A percentile compares a stretch with the other conserved stretches of the same genome.
Conservation (phyloP, 2,888 invertebrate genomes). For the Drosophila gaucha region DNA sequence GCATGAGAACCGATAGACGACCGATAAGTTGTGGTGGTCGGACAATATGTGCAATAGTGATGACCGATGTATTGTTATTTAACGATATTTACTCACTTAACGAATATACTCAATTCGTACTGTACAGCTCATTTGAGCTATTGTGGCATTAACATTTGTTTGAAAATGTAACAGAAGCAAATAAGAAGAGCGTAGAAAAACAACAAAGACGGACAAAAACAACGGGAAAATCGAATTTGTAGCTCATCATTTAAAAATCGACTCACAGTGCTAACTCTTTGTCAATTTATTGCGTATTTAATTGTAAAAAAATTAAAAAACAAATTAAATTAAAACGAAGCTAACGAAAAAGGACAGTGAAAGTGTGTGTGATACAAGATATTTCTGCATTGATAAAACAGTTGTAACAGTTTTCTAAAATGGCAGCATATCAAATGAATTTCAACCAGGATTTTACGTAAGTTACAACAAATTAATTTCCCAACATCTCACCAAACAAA, state of each 20-base stretch:
- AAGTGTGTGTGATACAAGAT: constrained; percentile 49
- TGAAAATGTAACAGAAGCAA: constrained; percentile 53
- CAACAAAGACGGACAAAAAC: constrained; percentile 68
- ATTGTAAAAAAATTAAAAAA: constrained; percentile 27
- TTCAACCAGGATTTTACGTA: constrained; percentile 82
- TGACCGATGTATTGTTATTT: constrained; percentile 3
- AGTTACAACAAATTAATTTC: constrained; percentile 54
- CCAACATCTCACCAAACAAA: constrained; percentile 1
- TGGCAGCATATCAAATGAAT: constrained; percentile 78
- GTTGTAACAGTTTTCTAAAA: constrained; percentile 50
- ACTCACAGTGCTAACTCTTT: constrained; percentile 24
- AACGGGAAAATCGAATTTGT: constrained; percentile 46
- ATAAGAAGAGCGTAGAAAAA: constrained; percentile 62
- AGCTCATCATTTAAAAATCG: constrained; percentile 21
- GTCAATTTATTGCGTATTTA: constrained; percentile 32
- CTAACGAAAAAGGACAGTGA: constrained; percentile 47
- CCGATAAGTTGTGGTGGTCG: constrained; percentile 41
- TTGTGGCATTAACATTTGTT: constrained; percentile 48
- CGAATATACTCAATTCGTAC: constrained; percentile 10
- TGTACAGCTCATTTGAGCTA: not conserved
- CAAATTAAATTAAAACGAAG: constrained; percentile 3
- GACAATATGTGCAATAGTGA: constrained; percentile 1
- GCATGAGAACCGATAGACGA: constrained; percentile 50
- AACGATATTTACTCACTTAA: constrained; percentile 28
- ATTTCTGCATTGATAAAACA: constrained; percentile 29